These are phyloP conservation scores for Mola mola DNA, from an alignment of 2,113 vertebrate species.

Conservation along the genomic window DNA sequence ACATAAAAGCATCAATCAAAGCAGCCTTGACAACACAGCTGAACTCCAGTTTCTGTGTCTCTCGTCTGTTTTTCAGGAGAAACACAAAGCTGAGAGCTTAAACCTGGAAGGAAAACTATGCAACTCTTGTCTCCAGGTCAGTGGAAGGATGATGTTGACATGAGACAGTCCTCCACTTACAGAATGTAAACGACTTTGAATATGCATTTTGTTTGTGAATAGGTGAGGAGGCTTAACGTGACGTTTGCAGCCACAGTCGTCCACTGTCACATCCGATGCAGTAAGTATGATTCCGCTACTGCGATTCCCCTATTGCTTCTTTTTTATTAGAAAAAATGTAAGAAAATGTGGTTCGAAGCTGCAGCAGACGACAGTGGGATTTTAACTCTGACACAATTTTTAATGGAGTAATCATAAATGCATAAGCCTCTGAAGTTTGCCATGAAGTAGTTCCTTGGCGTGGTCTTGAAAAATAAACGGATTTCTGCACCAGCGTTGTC, in stretches of 20 bases:
- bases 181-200: neutral
- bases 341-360: no score
- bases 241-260: conserved; percentile 58
- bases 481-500: no score
- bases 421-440: no score
- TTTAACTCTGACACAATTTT: no score
- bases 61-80: conserved; percentile 50
- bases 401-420: no score
- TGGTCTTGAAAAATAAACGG: no score
- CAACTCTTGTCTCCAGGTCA: conserved; percentile 72
- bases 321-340: no score
- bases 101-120: conserved; percentile 37
- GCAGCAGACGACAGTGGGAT: no score
- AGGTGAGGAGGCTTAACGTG: conserved; percentile 73
- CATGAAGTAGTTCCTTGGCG: no score
- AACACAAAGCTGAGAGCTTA: conserved; percentile 38
- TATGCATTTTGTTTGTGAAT: conserved; percentile 15
- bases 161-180: neutral
- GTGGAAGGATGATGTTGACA: fast-evolving
- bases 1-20: no score
- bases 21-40: no score
- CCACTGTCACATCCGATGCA: conserved; percentile 54
- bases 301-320: no score
- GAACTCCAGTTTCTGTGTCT: neutral
- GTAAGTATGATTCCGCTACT: conserved; percentile 65